phyloP scores from a whole-genome alignment of 2,888 invertebrate species.

The Eupithecia dodoneata region DNA sequence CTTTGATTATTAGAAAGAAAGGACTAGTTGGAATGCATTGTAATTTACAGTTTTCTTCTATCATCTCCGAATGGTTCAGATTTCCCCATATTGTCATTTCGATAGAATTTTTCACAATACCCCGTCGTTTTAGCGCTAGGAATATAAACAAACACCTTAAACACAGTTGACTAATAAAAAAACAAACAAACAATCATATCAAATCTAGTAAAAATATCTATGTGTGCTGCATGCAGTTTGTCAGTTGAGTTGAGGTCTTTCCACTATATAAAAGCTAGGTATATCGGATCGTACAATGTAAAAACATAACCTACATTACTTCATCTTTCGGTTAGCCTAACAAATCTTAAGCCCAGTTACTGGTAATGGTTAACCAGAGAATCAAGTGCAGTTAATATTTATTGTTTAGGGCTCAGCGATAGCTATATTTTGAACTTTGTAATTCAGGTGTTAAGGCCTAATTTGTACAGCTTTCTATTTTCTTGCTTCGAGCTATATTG shows the following conservation, averaged over 20 bases:
- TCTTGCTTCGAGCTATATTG: conserved; percentile 7
- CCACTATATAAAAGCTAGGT: neutral
- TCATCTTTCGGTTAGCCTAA: conserved; percentile 11
- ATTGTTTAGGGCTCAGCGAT: neutral
- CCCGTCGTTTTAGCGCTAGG: no score
- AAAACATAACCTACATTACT: neutral
- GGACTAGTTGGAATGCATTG: no score
- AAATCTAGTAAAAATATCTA: no score
- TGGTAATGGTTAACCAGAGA: conserved; percentile 23
- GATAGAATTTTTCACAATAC: no score
- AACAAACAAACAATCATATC: no score
- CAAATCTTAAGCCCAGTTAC: conserved; percentile 30
- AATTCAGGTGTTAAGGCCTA: conserved; percentile 1
- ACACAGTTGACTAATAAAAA: no score
- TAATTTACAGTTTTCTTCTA: no score
- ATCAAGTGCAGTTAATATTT: conserved; percentile 6
- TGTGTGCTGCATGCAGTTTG: no score
- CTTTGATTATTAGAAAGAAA: no score
- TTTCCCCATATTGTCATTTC: no score
- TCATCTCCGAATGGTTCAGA: no score
- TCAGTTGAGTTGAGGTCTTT: neutral
- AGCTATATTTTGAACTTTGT: neutral
- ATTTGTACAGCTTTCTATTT: neutral
- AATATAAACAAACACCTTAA: no score
- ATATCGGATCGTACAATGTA: neutral